These are phyloP conservation scores for Pipa parva DNA, from an alignment of 2,113 vertebrate genomes.

Conservation along the genomic window DNA sequence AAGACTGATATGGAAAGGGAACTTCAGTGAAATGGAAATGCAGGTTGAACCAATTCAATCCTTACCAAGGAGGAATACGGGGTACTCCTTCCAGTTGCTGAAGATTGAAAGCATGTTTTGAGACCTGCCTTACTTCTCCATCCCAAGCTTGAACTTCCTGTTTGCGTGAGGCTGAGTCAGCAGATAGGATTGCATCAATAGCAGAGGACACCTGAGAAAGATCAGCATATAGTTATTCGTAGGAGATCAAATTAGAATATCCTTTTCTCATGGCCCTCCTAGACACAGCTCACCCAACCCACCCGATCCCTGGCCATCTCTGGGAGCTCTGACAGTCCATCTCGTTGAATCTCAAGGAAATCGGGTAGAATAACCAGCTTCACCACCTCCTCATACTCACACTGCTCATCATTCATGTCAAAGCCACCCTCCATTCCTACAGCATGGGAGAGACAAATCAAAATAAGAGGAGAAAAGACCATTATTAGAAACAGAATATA, in stretches of 20 bases:
- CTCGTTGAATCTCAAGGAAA: slow-evolving; percentile 84
- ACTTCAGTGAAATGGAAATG: no score
- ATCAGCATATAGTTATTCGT: neutral
- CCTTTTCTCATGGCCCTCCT: neutral
- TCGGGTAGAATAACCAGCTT: slow-evolving; percentile 94
- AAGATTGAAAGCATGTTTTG: slow-evolving; percentile 81
- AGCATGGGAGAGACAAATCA: neutral
- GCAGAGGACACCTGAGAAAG: slow-evolving; percentile 79
- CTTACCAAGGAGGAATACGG: slow-evolving; percentile 92
- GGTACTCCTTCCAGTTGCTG: slow-evolving; percentile 88
- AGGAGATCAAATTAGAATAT: neutral
- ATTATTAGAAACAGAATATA: no score
- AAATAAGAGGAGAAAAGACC: slow-evolving; percentile 23
- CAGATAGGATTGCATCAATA: slow-evolving; percentile 82
- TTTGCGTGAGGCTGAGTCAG: slow-evolving; percentile 88
- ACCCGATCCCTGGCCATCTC: slow-evolving; percentile 92
- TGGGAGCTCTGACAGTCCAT: slow-evolving; percentile 78
- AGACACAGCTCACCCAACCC: slow-evolving; percentile 41
- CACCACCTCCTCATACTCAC: slow-evolving; percentile 88
- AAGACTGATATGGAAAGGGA: no score
- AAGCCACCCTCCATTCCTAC: slow-evolving; percentile 95
- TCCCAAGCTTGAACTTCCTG: slow-evolving; percentile 97
- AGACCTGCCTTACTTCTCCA: slow-evolving; percentile 91
- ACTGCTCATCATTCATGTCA: slow-evolving; percentile 83
- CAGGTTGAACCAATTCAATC: no score